A percentile compares a stretch with the other conserved stretches of the same genome.
These are phyloP conservation scores for Gryon sp. DNA, from an alignment of 1,140 invertebrate species.

Conservation along the genomic window DNA sequence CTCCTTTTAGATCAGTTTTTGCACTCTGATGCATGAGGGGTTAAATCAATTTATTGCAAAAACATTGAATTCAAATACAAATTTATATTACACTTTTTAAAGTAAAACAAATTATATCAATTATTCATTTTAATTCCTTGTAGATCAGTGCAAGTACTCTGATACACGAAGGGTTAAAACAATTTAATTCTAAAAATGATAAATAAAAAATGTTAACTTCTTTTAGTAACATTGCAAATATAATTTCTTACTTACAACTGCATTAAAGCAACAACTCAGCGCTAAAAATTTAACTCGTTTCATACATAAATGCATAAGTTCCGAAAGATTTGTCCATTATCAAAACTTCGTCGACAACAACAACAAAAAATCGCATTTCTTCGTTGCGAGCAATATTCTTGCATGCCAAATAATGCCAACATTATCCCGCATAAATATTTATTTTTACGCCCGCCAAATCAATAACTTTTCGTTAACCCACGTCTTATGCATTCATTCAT, in stretches of 20 bases:
- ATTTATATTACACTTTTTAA: too few species aligned
- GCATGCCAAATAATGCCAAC: conserved; percentile 32
- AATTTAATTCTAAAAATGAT: too few species aligned
- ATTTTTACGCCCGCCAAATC: conserved; percentile 43
- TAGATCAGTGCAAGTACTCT: too few species aligned
- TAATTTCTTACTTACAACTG: not conserved
- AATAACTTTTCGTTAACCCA: conserved; percentile 48
- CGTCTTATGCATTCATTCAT: conserved; percentile 53
- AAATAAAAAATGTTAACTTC: too few species aligned
- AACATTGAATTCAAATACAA: too few species aligned
- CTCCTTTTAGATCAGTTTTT: too few species aligned
- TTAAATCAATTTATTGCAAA: too few species aligned
- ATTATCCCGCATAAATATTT: conserved; percentile 49
- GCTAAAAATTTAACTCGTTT: conserved; percentile 24
- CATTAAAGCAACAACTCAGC: conserved; percentile 19
- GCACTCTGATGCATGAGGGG: too few species aligned
- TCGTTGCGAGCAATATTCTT: conserved; percentile 39
- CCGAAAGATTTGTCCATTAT: conserved; percentile 35
- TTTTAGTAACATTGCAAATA: too few species aligned
- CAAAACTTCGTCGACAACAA: conserved; percentile 36
- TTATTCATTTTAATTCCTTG: too few species aligned
- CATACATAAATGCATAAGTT: conserved; percentile 50
- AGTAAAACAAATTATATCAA: too few species aligned
- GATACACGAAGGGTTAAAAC: too few species aligned
- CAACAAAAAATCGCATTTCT: conserved; percentile 39